Evolutionary conservation across 2,888 invertebrate genomes (phyloP), one percentile per base, ranked within the genome.

Genomic region (Sphaeridia pumilis): DNA sequence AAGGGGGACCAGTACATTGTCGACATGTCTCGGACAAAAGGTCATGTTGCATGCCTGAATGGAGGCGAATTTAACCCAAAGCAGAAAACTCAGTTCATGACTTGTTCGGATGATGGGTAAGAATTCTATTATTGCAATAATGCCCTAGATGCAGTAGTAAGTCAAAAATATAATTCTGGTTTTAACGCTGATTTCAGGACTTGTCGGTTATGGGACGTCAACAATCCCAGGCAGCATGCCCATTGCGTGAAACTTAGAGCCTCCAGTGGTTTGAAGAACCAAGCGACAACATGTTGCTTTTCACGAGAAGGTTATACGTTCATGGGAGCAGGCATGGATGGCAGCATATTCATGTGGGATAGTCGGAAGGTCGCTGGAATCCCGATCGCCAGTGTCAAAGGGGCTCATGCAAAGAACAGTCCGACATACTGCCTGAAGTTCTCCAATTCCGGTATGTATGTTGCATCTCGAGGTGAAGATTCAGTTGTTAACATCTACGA

Each of bases 261-360:
- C 0, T 81, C 80, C 65, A 87, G 85, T 53, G 95, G 95, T 0
- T 74, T 92, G 0, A 85, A 85, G 68, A 85, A 87, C 0, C 78
- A 83, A 55, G 92, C 94, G 0, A 86, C 86, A 0, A 75, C 88
- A 0, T 90, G 90, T 68, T 75, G 79, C 0, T 94, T 83, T 68
- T 88, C 83, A 45, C 74, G 84, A 45, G 90, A 93, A 67, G 92
- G 92, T 0, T 82, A 83, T 51, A 78, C 87, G 1, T 84, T 97
- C 3, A 87, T 87, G 0, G 87, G 88, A 53, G 97, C 86, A 0
- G 95, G 97, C 68, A 79, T 78, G 42, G 98, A 99, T 71, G 98
- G 98, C 0, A 90, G 89, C 0, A 79, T 95, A 49, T 97, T 97
- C 71, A 82, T 95, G 74, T 98, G 98, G 97, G 97, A 98, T 68